These are phyloP conservation scores for Stigmatopora argus DNA, from an alignment of 2,113 vertebrate genomes.

Conservation along the genomic window DNA sequence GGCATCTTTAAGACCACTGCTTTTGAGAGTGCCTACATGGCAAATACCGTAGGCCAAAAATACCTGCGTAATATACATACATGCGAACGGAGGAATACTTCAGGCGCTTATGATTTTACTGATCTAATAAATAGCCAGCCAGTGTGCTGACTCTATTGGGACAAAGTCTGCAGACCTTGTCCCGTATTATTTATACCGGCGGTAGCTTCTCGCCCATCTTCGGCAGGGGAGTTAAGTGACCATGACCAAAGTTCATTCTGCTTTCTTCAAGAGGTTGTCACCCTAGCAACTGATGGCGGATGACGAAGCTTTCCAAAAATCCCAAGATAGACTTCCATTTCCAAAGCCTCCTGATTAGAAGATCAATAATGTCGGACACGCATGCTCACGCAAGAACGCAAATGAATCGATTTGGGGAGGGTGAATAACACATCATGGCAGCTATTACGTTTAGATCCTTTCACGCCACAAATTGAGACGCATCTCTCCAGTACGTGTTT, in stretches of 20 bases:
- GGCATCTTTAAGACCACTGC: constrained; percentile 24
- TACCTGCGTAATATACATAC: constrained; percentile 15
- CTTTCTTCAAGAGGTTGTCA: constrained; percentile 38
- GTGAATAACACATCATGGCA: constrained; percentile 52
- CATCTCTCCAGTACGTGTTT: too few species aligned
- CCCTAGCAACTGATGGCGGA: constrained; percentile 28
- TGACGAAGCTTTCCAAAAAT: constrained; percentile 20
- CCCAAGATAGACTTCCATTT: constrained; percentile 29
- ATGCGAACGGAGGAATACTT: constrained; percentile 2
- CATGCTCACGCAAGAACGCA: constrained; percentile 30
- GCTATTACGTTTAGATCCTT: constrained; percentile 42
- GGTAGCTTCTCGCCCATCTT: constrained; percentile 9
- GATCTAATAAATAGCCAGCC: constrained; percentile 5
- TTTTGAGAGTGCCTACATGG: constrained; percentile 3
- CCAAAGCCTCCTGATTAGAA: constrained; percentile 36
- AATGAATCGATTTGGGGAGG: constrained; percentile 51
- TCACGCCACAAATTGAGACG: too few species aligned
- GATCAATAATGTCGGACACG: constrained; percentile 45
- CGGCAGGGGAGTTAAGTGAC: not conserved
- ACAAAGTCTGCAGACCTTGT: constrained; percentile 5
- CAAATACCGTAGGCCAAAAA: constrained; percentile 1
- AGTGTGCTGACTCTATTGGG: not conserved
- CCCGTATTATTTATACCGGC: constrained; percentile 8
- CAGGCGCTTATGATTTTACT: constrained; percentile 17
- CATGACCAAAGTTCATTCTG: constrained; percentile 14